These are phyloP conservation scores for Hecatera dysodea DNA, from an alignment of 2,888 invertebrate species.

Conservation along the genomic window DNA sequence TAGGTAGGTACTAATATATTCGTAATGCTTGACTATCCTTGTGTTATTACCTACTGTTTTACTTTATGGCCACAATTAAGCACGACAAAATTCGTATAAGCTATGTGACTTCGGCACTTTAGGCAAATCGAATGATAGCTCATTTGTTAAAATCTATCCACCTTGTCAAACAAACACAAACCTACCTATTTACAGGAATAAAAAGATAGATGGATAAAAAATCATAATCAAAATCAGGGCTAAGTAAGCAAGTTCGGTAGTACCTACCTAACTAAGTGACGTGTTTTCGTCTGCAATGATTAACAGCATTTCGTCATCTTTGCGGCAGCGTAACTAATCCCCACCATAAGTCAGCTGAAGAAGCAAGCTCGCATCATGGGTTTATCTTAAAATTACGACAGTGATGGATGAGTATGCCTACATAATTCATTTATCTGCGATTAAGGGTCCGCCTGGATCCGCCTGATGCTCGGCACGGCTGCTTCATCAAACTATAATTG, in stretches of 20 bases:
- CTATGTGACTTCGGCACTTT: not conserved
- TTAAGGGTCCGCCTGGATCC: conserved; percentile 76
- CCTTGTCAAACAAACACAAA: not conserved
- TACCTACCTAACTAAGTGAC: not conserved
- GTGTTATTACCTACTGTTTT: no score
- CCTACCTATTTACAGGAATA: no score
- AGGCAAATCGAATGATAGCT: no score
- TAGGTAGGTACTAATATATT: no score
- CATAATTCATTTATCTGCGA: conserved; percentile 87
- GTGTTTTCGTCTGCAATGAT: conserved; percentile 10
- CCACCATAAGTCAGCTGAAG: conserved; percentile 61
- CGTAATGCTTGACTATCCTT: no score
- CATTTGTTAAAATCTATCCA: no score
- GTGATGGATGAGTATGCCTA: conserved; percentile 82
- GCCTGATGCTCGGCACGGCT: conserved; percentile 65
- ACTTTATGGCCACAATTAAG: no score
- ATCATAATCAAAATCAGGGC: not conserved
- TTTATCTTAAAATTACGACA: conserved; percentile 87
- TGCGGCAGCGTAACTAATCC: conserved; percentile 25
- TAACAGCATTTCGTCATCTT: conserved; percentile 18
- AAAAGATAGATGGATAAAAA: not conserved
- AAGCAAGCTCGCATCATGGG: conserved; percentile 76
- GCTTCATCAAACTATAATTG: conserved; percentile 74
- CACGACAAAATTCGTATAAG: no score
- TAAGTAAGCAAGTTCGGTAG: not conserved